Evolutionary conservation across 1,140 invertebrate species (phyloP), one percentile per base, ranked within the genome.

Genomic region (Brachystomella parvula): DNA sequence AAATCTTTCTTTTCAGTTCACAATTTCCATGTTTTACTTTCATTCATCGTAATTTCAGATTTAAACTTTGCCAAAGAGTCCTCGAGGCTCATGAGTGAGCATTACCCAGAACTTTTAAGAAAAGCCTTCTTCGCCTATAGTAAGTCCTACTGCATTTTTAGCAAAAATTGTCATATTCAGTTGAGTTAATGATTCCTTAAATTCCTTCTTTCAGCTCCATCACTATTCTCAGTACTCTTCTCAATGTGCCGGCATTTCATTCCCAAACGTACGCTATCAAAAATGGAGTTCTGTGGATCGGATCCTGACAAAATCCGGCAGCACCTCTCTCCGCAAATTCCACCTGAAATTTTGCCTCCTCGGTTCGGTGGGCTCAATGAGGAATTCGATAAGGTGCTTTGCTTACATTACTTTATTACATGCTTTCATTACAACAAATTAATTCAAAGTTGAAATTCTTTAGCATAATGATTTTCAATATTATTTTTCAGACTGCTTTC

Each of bases 401-500:
- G 58, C n/a, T n/a, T n/a, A n/a, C n/a, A n/a, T n/a, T n/a, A n/a
- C n/a, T n/a, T n/a, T n/a, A n/a, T n/a, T n/a, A n/a, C n/a, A n/a
- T n/a, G 19, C 9, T 35, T 9, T 29, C 12, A 28, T 32, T 60
- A 30, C 58, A 60, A 57, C 6, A 57, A 57, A 21, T 21, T 15
- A 57, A 9, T 15, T 12, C 6, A 57, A 24, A 57, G 9, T 57
- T 57, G n/a, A 57, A n/a, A 24, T 9, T 29, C 12, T 15, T 57
- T 29, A 12, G 9, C 28, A 31, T 28, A 60, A 12, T 30, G 15
- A 12, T 24, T 60, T 30, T 47, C 15, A 9, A 12, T n/a, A 6
- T 60, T 29, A 32, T 9, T 60, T 60, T 60, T 9, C 53, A 60
- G 58, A 60, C 29, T 9, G 58, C 58, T 6, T 60, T 60, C 24